A percentile compares a stretch with the other conserved stretches of the same genome.
Evolutionary conservation across 1,140 invertebrate species (phyloP).

Genomic region (Samia ricini): DNA sequence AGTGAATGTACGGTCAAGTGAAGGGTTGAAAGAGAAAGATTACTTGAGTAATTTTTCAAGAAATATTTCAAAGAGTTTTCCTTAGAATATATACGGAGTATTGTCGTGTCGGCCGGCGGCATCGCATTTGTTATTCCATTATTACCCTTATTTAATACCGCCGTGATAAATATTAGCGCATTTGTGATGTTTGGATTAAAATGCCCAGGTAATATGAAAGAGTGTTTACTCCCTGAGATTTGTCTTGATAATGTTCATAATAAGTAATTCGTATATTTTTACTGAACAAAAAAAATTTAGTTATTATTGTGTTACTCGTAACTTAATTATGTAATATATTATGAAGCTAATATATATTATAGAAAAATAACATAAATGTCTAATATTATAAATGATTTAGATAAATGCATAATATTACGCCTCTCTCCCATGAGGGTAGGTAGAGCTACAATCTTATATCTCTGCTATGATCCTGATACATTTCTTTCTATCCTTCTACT

Average conservation of each 20-base stretch:
- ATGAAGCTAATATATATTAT: too few species aligned
- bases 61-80: slow-evolving; percentile 30
- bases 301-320: too few species aligned
- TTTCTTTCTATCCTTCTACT: too few species aligned
- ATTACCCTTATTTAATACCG: slow-evolving; percentile 55
- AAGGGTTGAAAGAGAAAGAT: slow-evolving; percentile 2
- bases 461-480: too few species aligned
- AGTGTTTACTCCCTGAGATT: slow-evolving; percentile 20
- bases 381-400: too few species aligned
- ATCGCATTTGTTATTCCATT: slow-evolving; percentile 52
- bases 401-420: too few species aligned
- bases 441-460: too few species aligned
- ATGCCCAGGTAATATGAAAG: slow-evolving; percentile 26
- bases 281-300: too few species aligned
- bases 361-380: too few species aligned
- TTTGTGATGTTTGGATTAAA: slow-evolving; percentile 35
- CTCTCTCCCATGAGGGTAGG: too few species aligned
- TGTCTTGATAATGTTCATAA: slow-evolving; percentile 14
- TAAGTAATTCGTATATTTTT: not conserved
- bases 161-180: slow-evolving; percentile 44
- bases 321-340: too few species aligned
- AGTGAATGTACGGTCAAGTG: not conserved
- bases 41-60: slow-evolving; percentile 30
- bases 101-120: slow-evolving; percentile 36
- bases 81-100: slow-evolving; percentile 33